Conservation (phyloP, 2,888 invertebrate species). For the Lacanobia wlatinum region DNA sequence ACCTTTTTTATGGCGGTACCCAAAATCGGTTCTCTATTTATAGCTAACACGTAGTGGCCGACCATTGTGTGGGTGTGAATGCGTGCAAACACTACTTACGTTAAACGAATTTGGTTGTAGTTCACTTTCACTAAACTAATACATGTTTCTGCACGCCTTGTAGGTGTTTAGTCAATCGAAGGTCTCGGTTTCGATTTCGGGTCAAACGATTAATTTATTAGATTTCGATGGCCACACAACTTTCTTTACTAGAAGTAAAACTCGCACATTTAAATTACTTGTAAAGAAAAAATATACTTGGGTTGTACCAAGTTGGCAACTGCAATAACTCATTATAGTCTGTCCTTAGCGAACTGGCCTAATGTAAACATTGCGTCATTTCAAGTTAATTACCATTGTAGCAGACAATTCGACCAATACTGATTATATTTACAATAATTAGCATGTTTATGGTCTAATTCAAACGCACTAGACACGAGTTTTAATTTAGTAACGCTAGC, state of each 20-base stretch:
- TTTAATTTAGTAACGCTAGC: conserved; percentile 26
- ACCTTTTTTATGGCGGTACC: conserved; percentile 30
- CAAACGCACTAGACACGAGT: conserved; percentile 16
- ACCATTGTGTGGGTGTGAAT: conserved; percentile 51
- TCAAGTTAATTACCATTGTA: conserved; percentile 47
- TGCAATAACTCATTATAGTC: conserved; percentile 24
- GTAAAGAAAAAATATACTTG: conserved; percentile 6
- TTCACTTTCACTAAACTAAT: conserved; percentile 71
- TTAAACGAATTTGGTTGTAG: conserved; percentile 66
- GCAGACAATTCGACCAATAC: conserved; percentile 58
- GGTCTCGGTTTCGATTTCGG: conserved; percentile 59
- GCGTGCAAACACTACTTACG: conserved; percentile 63
- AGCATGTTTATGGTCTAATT: conserved; percentile 40
- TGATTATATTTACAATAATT: conserved; percentile 61
- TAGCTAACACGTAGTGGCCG: conserved; percentile 41
- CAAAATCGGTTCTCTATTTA: conserved; percentile 49
- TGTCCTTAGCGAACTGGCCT: conserved; percentile 25
- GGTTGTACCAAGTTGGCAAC: conserved; percentile 32
- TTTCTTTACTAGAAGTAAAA: conserved; percentile 58
- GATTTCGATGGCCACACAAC: conserved; percentile 47
- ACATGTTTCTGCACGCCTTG: conserved; percentile 59
- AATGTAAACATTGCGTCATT: conserved; percentile 54
- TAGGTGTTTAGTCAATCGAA: conserved; percentile 58
- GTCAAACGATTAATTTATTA: conserved; percentile 62
- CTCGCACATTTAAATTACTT: conserved; percentile 10